These are phyloP conservation scores for Ips typographus DNA, from an alignment of 1,140 invertebrate species.

Conservation along the genomic window DNA sequence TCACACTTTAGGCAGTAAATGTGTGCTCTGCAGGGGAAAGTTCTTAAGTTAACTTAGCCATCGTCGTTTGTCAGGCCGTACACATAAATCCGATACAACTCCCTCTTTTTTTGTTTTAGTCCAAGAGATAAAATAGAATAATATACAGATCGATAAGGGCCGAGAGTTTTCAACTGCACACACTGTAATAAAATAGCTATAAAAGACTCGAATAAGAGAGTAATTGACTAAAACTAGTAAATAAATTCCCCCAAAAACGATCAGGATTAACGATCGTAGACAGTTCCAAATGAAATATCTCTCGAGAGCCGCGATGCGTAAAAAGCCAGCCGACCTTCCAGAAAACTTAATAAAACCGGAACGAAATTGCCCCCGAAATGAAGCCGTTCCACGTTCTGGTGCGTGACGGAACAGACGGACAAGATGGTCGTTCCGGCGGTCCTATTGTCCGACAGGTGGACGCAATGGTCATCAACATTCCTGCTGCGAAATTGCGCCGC, in stretches of 20 bases:
- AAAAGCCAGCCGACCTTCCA: not conserved
- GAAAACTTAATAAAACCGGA: conserved; percentile 14
- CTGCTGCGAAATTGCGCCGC: conserved; percentile 39
- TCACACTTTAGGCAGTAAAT: conserved; percentile 42
- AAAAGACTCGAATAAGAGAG: too few relatives aligned
- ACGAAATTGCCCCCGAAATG: conserved; percentile 24
- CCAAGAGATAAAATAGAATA: too few relatives aligned
- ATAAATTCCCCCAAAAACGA: not conserved
- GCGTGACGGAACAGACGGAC: conserved; percentile 27
- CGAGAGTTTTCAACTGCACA: too few relatives aligned
- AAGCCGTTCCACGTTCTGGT: conserved; percentile 12
- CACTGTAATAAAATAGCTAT: too few relatives aligned
- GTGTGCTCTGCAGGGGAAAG: conserved; percentile 39
- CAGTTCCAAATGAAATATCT: conserved; percentile 25
- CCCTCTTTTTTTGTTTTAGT: too few relatives aligned
- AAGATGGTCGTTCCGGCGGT: conserved; percentile 19
- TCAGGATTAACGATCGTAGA: conserved; percentile 24
- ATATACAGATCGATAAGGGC: too few relatives aligned
- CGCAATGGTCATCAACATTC: conserved; percentile 44
- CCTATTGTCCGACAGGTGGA: conserved; percentile 35
- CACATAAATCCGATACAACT: conserved; percentile 42
- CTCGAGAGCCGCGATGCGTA: conserved; percentile 1
- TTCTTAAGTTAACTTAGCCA: conserved; percentile 42
- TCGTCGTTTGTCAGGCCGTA: conserved; percentile 44
- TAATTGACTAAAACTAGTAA: too few relatives aligned